Percentiles rank a stretch among this genome's conserved stretches.
phyloP scores from a whole-genome alignment of 2,888 invertebrate genomes.

The Lycia hirtaria region DNA sequence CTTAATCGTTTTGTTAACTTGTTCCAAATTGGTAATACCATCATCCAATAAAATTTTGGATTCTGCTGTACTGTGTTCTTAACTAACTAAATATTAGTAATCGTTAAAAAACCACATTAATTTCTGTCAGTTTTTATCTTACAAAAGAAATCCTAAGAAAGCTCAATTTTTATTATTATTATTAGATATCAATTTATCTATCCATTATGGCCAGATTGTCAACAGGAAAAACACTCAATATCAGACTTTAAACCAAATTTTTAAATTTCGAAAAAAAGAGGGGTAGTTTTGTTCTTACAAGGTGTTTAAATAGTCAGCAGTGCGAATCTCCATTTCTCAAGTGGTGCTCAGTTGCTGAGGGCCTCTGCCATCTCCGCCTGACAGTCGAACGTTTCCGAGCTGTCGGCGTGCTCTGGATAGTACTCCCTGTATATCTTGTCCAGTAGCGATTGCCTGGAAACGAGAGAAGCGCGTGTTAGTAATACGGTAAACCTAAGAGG shows the following conservation, averaged over 20 bases:
- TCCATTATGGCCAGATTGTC: no score
- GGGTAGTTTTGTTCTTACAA: neutral
- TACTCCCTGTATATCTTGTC: constrained; percentile 92
- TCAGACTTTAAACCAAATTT: neutral
- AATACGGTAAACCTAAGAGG: neutral
- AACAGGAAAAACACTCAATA: neutral
- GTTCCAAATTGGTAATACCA: no score
- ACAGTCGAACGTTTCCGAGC: constrained; percentile 80
- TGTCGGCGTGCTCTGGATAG: constrained; percentile 90
- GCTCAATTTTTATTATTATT: no score
- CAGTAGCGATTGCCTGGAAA: constrained; percentile 89
- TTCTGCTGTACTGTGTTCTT: no score
- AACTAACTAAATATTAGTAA: no score
- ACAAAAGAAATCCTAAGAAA: no score
- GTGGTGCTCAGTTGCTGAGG: constrained; percentile 64
- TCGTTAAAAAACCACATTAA: no score
- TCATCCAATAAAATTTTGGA: no score
- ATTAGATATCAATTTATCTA: no score
- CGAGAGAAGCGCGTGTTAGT: neutral
- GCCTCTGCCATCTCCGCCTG: constrained; percentile 72
- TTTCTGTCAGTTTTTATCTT: no score
- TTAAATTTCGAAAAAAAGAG: no score
- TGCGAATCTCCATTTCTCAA: constrained; percentile 4
- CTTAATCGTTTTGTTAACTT: no score
- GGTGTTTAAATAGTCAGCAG: constrained; percentile 12